These are phyloP conservation scores for Ia io DNA, from an alignment of 2,113 vertebrate species.

Conservation along the genomic window DNA sequence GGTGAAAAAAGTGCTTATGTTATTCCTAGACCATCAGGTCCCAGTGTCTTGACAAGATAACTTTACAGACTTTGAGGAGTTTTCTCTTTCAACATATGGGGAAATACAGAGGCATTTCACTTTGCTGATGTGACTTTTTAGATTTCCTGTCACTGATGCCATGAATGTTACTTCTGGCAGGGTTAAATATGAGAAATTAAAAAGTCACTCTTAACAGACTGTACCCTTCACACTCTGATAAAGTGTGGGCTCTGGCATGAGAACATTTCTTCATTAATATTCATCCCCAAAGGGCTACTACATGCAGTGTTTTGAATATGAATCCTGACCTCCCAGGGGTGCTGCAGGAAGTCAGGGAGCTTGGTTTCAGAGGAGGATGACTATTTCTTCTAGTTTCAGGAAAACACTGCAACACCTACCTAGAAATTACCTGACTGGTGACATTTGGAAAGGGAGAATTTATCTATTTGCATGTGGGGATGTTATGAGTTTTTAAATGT, in stretches of 20 bases:
- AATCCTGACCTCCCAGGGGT: conserved; percentile 77
- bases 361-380: conserved; percentile 77
- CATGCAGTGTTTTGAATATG: conserved; percentile 74
- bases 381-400: conserved; percentile 76
- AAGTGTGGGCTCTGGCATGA: conserved; percentile 77
- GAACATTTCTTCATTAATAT: conserved; percentile 84
- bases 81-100: conserved; percentile 64
- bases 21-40: conserved; percentile 66
- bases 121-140: conserved; percentile 73
- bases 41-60: conserved; percentile 64
- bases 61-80: conserved; percentile 76
- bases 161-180: conserved; percentile 81
- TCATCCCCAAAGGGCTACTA: conserved; percentile 78
- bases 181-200: conserved; percentile 85
- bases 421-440: conserved; percentile 76
- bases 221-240: conserved; percentile 81
- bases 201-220: conserved; percentile 82
- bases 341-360: conserved; percentile 71
- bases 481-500: conserved; percentile 77
- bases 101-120: conserved; percentile 54
- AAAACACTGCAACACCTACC: conserved; percentile 68
- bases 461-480: conserved; percentile 80
- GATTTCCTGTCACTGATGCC: conserved; percentile 79
- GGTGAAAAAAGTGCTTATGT: conserved; percentile 65
- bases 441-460: conserved; percentile 79